A percentile compares a stretch with the other conserved stretches of the same genome.
Conservation (phyloP, 2,113 vertebrate genomes). For the Pandion haliaetus region DNA sequence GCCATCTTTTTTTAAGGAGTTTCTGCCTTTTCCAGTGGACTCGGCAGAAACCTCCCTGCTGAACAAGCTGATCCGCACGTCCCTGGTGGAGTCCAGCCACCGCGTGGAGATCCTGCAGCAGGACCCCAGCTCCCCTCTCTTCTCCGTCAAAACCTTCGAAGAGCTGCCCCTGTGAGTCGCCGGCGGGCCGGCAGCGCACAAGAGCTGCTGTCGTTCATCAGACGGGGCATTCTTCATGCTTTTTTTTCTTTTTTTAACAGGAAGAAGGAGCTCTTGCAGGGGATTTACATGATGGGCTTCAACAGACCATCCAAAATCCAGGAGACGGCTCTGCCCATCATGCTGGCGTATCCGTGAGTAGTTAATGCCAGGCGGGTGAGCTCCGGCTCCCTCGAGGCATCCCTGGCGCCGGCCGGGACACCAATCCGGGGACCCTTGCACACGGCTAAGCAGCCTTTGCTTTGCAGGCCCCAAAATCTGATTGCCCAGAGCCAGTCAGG, state of each 20-base stretch:
- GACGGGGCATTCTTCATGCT: accelerated
- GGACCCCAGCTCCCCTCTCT: conserved; percentile 76
- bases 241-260: background rate
- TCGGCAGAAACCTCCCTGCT: conserved; percentile 70
- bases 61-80: conserved; percentile 76
- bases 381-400: accelerated
- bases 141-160: conserved; percentile 74
- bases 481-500: conserved; percentile 84
- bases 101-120: conserved; percentile 74
- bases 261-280: conserved; percentile 68
- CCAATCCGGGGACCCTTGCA: accelerated
- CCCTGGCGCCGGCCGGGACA: accelerated
- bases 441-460: background rate
- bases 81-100: conserved; percentile 73
- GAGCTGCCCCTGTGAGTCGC: conserved; percentile 75
- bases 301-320: conserved; percentile 81
- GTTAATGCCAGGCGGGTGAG: accelerated
- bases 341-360: conserved; percentile 80
- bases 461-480: conserved; percentile 78
- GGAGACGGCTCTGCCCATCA: conserved; percentile 75
- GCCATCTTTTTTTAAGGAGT: no score
- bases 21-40: background rate
- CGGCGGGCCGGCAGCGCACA: accelerated
- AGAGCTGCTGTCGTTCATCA: accelerated
- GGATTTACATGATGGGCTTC: conserved; percentile 77